Conservation (phyloP, 1,140 invertebrate genomes). For the Dendroctonus ponderosae region DNA sequence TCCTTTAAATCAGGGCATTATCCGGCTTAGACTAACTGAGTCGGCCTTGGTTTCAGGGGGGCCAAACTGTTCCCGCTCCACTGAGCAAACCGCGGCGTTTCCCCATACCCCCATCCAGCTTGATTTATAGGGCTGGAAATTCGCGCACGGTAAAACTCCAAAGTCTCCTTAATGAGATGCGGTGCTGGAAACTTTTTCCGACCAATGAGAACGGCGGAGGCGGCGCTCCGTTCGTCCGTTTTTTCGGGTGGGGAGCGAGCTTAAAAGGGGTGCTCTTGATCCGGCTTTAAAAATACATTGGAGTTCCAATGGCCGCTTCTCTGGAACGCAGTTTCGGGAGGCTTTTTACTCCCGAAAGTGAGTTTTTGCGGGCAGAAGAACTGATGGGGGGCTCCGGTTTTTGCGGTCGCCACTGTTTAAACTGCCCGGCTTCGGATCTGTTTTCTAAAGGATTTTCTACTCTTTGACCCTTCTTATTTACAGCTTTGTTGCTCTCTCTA, state of each 20-base stretch:
- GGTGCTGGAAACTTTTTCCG: constrained; percentile 48
- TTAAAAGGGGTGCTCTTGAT: constrained; percentile 43
- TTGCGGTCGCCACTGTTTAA: constrained; percentile 46
- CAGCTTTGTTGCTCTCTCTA: constrained; percentile 33
- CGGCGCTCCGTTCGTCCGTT: constrained; percentile 39
- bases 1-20: constrained; percentile 29
- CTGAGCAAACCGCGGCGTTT: constrained; percentile 20
- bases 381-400: constrained; percentile 41
- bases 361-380: constrained; percentile 45
- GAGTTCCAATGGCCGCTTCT: constrained; percentile 47
- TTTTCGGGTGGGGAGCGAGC: constrained; percentile 46
- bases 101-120: constrained; percentile 32
- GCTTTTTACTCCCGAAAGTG: constrained; percentile 36
- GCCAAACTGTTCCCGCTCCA: constrained; percentile 26
- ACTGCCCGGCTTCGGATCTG: constrained; percentile 42
- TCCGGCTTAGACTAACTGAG: constrained; percentile 30
- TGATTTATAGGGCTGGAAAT: constrained; percentile 49
- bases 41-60: constrained; percentile 25
- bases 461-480: constrained; percentile 48
- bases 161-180: constrained; percentile 51
- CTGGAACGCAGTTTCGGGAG: constrained; percentile 45
- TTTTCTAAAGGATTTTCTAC: constrained; percentile 46
- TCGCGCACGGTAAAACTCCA: constrained; percentile 48
- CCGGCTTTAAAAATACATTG: constrained; percentile 51
- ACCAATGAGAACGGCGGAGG: constrained; percentile 42